Base-by-base conservation (phyloP, 1,140 invertebrate genomes). In the Eueides isabella region DNA sequence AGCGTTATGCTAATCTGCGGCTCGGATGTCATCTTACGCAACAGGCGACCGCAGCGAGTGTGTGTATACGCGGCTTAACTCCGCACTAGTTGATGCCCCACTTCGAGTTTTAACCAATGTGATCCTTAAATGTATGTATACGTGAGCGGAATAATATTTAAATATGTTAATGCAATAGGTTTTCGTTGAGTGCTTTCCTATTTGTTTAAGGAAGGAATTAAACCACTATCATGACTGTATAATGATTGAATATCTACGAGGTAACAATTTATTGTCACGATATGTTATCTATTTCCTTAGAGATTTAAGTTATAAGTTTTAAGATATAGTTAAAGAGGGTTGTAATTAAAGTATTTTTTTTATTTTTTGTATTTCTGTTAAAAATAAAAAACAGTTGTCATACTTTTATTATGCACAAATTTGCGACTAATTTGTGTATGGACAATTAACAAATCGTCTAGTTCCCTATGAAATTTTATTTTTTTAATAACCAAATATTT, bases 11-110 rank as follows among this genome's bases (percentile, higher is more conserved):
- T 92, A 92, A 92, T 90, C 85, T 87, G 80, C 74, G 82, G 86
- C 85, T 90, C 85, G 86, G 89, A 90, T 92, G 86, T 89, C 87
- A 89, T 91, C 90, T 92, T 92, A 88, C 90, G 90, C 86, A 92
- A 92, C 89, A 89, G 85, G 88, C 89, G 82, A 82, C 81, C 84
- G 83, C 82, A 82, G 82, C 77, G 77, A 85, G 84, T 89, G 80
- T 89, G 81, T 80, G 80, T 89, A 80, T 80, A 82, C 80, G 83
- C 78, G 85, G 86, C 86, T 88, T 88, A 88, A 83, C 84, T 83
- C 77, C 74, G 78, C 76, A 72, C 81, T 80, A 85, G 80, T 83
- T 86, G 79, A 85, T 84, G 81, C 75, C 74, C 83, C 80, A 85
- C 80, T 85, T 86, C 72, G 79, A 84, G 76, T 77, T 80, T 81